phyloP scores from a whole-genome alignment of 2,797 vertebrate genomes.

The Gymnodraco acuticeps region DNA sequence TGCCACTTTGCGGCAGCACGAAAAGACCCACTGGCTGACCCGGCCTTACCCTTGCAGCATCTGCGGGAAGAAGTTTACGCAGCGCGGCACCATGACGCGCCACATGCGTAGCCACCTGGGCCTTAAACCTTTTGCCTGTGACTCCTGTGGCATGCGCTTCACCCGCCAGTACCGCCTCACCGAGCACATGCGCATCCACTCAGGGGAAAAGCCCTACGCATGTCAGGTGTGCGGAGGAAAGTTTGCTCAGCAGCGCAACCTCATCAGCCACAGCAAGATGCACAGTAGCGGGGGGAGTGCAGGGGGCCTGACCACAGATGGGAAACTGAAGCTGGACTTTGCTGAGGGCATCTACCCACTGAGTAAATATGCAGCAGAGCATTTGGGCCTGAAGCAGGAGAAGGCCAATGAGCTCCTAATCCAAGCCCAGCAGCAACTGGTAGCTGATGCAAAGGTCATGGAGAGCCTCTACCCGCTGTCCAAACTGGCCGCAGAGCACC shows the following conservation, averaged over 20 bases:
- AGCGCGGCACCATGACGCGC: constrained; percentile 98
- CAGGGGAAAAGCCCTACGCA: constrained; percentile 98
- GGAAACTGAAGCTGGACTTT: constrained; percentile 97
- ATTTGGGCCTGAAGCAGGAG: constrained; percentile 96
- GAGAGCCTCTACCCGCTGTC: constrained; percentile 97
- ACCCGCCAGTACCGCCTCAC: constrained; percentile 99
- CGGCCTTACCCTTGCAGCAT: constrained; percentile 99
- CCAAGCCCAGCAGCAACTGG: constrained; percentile 93
- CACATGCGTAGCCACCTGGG: constrained; percentile 99
- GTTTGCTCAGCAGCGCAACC: constrained; percentile 99
- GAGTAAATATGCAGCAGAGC: constrained; percentile 94
- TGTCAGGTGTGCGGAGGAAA: constrained; percentile 99
- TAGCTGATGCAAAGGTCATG: constrained; percentile 93
- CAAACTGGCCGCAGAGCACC: constrained; percentile 94
- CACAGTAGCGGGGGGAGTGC: constrained; percentile 89
- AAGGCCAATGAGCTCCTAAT: constrained; percentile 92
- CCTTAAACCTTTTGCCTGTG: constrained; percentile 98
- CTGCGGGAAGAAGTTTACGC: constrained; percentile 99
- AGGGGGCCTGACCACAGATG: constrained; percentile 85
- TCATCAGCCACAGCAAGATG: constrained; percentile 99
- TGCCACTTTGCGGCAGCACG: constrained; percentile 96
- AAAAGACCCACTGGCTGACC: constrained; percentile 99
- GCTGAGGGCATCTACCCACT: constrained; percentile 95
- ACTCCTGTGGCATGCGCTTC: constrained; percentile 99
- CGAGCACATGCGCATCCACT: constrained; percentile 99